Conservation (phyloP, 1,140 invertebrate genomes). For the Tribolium castaneum region DNA sequence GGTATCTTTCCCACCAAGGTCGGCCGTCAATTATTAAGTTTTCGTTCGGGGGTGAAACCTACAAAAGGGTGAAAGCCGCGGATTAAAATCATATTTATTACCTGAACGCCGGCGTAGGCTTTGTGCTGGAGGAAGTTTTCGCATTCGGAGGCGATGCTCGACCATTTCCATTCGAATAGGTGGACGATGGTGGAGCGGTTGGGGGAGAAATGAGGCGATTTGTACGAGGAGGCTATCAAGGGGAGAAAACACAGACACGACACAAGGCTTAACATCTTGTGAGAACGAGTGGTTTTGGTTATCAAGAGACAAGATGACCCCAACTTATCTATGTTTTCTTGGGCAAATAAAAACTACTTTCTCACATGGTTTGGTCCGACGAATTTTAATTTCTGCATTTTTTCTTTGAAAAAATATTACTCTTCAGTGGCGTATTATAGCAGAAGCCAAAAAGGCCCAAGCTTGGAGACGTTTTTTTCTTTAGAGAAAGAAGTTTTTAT, state of each 20-base stretch:
- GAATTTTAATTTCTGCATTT: too few species aligned
- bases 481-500: too few species aligned
- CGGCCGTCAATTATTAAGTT: slow-evolving; percentile 68
- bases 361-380: too few species aligned
- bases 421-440: too few species aligned
- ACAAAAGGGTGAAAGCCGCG: background rate
- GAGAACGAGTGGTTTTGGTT: background rate
- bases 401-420: too few species aligned
- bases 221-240: slow-evolving; percentile 41
- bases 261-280: background rate
- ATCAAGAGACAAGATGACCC: background rate
- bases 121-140: slow-evolving; percentile 81
- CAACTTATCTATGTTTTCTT: background rate
- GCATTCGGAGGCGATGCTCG: slow-evolving; percentile 84
- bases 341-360: too few species aligned
- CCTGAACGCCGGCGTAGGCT: slow-evolving; percentile 81
- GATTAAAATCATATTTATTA: slow-evolving; percentile 51
- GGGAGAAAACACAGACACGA: background rate
- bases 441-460: too few species aligned
- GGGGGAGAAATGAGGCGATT: slow-evolving; percentile 59
- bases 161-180: slow-evolving; percentile 86
- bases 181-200: slow-evolving; percentile 74
- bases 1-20: slow-evolving; percentile 89
- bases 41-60: slow-evolving; percentile 73
- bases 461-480: too few species aligned